A percentile compares a stretch with the other conserved stretches of the same genome.
Conservation (phyloP, 2,888 invertebrate species). For the Epinotia demarniana region DNA sequence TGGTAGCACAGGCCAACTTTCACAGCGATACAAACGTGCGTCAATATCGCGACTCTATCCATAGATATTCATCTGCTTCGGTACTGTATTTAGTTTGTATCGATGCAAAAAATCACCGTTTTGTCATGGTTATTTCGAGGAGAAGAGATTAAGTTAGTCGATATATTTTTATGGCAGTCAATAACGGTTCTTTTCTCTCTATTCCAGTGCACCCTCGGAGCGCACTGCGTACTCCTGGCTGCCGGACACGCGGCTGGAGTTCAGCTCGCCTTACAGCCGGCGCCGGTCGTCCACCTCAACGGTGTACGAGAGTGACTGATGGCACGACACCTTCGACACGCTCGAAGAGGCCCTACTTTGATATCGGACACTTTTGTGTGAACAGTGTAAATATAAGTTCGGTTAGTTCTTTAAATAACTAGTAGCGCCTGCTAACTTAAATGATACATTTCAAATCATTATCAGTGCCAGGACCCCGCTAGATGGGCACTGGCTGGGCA, state of each 20-base stretch:
- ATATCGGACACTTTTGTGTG: conserved; percentile 48
- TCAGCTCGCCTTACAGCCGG: conserved; percentile 75
- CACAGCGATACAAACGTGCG: too few species aligned
- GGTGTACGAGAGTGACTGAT: conserved; percentile 82
- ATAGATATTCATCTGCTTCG: too few species aligned
- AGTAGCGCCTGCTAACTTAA: too few species aligned
- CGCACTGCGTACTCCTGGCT: conserved; percentile 84
- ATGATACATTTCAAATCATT: too few species aligned
- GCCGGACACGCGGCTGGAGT: conserved; percentile 80
- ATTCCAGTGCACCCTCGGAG: conserved; percentile 80
- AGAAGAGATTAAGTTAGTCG: too few species aligned
- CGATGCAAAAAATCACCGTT: too few species aligned
- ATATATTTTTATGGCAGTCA: background rate
- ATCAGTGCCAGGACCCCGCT: too few species aligned
- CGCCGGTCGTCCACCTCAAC: conserved; percentile 79
- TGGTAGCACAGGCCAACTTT: too few species aligned
- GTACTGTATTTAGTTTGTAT: too few species aligned
- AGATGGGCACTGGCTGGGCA: too few species aligned
- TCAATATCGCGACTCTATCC: too few species aligned
- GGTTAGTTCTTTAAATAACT: background rate
- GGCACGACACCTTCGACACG: conserved; percentile 73
- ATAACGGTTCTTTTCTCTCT: conserved; percentile 49
- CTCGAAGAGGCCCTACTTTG: conserved; percentile 78
- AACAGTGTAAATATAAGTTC: conserved; percentile 19
- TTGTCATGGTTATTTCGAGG: too few species aligned